Percentiles rank a stretch among this genome's conserved stretches.
Conservation (phyloP, 2,797 vertebrate species). For the Melanotaenia pygmaea region DNA sequence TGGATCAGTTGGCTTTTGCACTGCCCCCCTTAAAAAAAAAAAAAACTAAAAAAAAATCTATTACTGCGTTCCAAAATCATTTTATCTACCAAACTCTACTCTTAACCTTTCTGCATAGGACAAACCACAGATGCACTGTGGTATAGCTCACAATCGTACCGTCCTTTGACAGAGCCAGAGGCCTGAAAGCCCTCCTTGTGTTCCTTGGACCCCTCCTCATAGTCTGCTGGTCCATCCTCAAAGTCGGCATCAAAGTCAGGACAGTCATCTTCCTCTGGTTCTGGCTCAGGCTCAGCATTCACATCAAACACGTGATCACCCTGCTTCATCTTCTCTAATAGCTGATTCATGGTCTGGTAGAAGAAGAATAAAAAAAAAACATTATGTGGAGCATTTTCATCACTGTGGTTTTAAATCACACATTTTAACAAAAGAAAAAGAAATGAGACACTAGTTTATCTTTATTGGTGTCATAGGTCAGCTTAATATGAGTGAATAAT, state of each 20-base stretch:
- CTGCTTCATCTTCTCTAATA: slow-evolving; percentile 91
- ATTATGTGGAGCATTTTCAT: not conserved
- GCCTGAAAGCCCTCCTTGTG: slow-evolving; percentile 74
- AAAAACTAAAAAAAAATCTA: too few relatives aligned
- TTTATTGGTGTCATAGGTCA: too few relatives aligned
- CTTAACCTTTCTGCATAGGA: too few relatives aligned
- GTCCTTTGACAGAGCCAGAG: slow-evolving; percentile 69
- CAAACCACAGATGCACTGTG: not conserved
- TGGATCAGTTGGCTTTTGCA: too few relatives aligned
- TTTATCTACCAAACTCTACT: too few relatives aligned
- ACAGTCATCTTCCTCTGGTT: slow-evolving; percentile 74
- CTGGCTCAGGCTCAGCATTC: slow-evolving; percentile 76
- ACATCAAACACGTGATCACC: slow-evolving; percentile 90
- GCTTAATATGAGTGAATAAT: not conserved
- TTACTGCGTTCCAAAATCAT: too few relatives aligned
- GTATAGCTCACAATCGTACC: slow-evolving; percentile 56
- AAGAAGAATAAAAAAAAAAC: not conserved
- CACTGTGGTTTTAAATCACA: not conserved
- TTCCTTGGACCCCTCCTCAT: slow-evolving; percentile 72
- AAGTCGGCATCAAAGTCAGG: slow-evolving; percentile 83
- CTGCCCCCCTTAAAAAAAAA: too few relatives aligned
- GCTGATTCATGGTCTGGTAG: slow-evolving; percentile 86
- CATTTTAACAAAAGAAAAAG: not conserved
- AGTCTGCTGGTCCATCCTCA: slow-evolving; percentile 61
- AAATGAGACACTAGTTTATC: too few relatives aligned